A percentile compares a stretch with the other conserved stretches of the same genome.
Evolutionary conservation across 2,888 invertebrate genomes (phyloP).

Genomic region (Prosopocoilus inquinatus): DNA sequence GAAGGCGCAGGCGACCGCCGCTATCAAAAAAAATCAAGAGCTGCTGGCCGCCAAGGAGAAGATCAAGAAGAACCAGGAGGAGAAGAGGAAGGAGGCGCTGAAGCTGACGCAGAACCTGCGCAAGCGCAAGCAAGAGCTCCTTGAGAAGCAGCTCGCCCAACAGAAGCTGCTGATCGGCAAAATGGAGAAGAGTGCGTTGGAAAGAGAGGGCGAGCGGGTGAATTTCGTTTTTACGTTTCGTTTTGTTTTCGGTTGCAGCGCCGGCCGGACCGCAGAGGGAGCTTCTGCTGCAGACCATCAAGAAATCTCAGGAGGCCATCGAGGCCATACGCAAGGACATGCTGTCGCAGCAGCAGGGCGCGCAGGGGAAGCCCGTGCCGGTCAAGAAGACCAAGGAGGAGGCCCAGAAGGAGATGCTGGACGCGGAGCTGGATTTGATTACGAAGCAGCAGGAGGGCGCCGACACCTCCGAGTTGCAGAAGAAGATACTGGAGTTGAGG

Average conservation of each 20-base stretch:
- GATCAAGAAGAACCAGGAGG: slow-evolving; percentile 71
- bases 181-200: slow-evolving; percentile 68
- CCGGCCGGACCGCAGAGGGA: slow-evolving; percentile 72
- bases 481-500: slow-evolving; percentile 72
- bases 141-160: slow-evolving; percentile 87
- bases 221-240: neutral
- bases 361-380: slow-evolving; percentile 34
- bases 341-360: slow-evolving; percentile 46
- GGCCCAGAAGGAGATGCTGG: slow-evolving; percentile 84
- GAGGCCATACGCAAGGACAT: slow-evolving; percentile 73
- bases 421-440: slow-evolving; percentile 87
- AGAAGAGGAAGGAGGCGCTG: slow-evolving; percentile 70
- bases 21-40: slow-evolving; percentile 58
- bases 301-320: slow-evolving; percentile 78
- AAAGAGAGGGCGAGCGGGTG: too few relatives aligned
- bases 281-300: slow-evolving; percentile 75
- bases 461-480: slow-evolving; percentile 79
- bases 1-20: slow-evolving; percentile 44
- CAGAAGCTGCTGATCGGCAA: slow-evolving; percentile 80
- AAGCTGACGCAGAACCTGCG: slow-evolving; percentile 79
- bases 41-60: slow-evolving; percentile 64
- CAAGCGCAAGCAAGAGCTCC: slow-evolving; percentile 79
- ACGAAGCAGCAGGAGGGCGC: slow-evolving; percentile 86
- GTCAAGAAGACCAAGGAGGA: slow-evolving; percentile 72
- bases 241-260: slow-evolving; percentile 38